phyloP scores from a whole-genome alignment of 2,113 vertebrate genomes.

The Lagopus leucura region DNA sequence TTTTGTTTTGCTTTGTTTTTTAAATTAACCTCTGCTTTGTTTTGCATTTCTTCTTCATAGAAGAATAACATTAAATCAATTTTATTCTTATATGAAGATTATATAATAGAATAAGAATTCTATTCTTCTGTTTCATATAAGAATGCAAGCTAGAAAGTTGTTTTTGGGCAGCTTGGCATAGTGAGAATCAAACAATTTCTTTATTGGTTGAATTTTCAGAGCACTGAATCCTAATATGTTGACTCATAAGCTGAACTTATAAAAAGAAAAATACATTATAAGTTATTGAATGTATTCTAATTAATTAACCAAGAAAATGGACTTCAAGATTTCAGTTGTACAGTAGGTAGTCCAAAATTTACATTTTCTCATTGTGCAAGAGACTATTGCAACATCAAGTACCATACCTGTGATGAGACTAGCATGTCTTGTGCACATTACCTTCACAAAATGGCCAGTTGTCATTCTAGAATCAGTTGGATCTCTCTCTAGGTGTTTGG shows the following conservation, averaged over 20 bases:
- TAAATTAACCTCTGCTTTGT: background rate
- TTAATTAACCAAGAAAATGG: background rate
- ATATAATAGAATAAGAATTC: no score
- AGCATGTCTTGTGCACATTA: background rate
- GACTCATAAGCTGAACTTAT: background rate
- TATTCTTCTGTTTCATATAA: background rate
- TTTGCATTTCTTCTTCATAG: background rate
- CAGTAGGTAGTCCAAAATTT: background rate
- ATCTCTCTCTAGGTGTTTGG: background rate
- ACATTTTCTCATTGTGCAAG: background rate
- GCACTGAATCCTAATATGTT: background rate
- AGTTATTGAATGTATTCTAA: background rate
- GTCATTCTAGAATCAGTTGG: background rate
- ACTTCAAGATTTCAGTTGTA: background rate
- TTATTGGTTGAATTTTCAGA: background rate
- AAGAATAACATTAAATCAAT: no score
- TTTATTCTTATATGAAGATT: no score
- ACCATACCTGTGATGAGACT: background rate
- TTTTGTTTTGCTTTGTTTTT: background rate
- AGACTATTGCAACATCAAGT: background rate
- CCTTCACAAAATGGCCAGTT: background rate
- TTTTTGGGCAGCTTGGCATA: background rate
- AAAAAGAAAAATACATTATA: background rate
- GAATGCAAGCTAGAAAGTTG: background rate
- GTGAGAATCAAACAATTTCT: background rate